Evolutionary conservation across 2,888 invertebrate species (phyloP).

Genomic region (Amphiduros pacificus): DNA sequence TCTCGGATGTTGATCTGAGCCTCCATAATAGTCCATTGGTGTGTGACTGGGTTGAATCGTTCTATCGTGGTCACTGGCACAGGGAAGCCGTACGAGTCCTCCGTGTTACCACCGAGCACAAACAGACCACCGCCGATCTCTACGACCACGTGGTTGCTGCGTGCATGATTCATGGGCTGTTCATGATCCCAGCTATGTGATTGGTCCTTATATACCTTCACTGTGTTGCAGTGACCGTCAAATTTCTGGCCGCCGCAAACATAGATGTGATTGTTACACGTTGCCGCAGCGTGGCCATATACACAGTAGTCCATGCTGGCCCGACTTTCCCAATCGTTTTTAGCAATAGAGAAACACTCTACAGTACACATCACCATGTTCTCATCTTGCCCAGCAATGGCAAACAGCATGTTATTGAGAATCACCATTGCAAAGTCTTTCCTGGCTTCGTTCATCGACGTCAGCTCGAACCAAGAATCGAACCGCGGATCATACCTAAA

Average conservation of each 20-base stretch:
- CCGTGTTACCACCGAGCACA: slow-evolving; percentile 54
- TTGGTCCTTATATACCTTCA: slow-evolving; percentile 45
- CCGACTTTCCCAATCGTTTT: slow-evolving; percentile 54
- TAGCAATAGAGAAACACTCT: slow-evolving; percentile 50
- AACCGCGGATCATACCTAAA: slow-evolving; percentile 57
- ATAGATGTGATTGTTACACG: slow-evolving; percentile 45
- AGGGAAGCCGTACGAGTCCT: slow-evolving; percentile 54
- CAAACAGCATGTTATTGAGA: slow-evolving; percentile 41
- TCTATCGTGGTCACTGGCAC: slow-evolving; percentile 54
- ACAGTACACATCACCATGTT: slow-evolving; percentile 57
- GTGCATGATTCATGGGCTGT: slow-evolving; percentile 44
- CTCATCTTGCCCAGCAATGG: slow-evolving; percentile 57
- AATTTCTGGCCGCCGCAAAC: slow-evolving; percentile 56
- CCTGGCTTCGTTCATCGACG: slow-evolving; percentile 56
- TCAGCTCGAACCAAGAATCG: slow-evolving; percentile 54
- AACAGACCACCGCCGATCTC: slow-evolving; percentile 38
- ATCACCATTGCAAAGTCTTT: slow-evolving; percentile 55
- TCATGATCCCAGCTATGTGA: slow-evolving; percentile 49
- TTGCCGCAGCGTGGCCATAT: slow-evolving; percentile 53
- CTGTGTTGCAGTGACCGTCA: slow-evolving; percentile 49
- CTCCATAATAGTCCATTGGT: slow-evolving; percentile 52
- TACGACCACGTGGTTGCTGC: slow-evolving; percentile 54
- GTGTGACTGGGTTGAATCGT: slow-evolving; percentile 35
- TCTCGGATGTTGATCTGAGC: slow-evolving; percentile 50
- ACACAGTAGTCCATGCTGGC: slow-evolving; percentile 48